phyloP scores from a whole-genome alignment of 2,888 invertebrate species.

The Sesamia inferens region DNA sequence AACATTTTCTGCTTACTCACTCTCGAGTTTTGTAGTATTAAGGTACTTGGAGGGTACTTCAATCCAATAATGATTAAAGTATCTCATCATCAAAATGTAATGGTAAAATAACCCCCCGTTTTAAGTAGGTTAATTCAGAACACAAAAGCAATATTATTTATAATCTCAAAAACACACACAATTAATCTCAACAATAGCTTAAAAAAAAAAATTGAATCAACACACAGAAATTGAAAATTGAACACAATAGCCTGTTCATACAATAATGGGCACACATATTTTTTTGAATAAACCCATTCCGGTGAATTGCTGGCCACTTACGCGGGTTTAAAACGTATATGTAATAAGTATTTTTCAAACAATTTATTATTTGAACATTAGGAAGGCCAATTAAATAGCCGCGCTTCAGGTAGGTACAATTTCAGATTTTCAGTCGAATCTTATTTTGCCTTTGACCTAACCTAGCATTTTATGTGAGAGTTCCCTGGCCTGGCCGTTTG shows the following conservation, averaged over 20 bases:
- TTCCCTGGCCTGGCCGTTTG: no score
- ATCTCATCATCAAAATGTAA: neutral
- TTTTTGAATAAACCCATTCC: constrained; percentile 31
- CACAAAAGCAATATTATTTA: constrained; percentile 21
- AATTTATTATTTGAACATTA: constrained; percentile 56
- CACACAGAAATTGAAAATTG: constrained; percentile 19
- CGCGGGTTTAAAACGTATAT: constrained; percentile 21
- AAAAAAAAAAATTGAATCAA: constrained; percentile 5
- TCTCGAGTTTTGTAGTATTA: no score
- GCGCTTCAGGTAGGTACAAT: constrained; percentile 18
- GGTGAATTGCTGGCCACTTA: constrained; percentile 46
- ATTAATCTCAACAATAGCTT: constrained; percentile 19
- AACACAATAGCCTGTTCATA: constrained; percentile 33
- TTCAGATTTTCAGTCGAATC: constrained; percentile 17
- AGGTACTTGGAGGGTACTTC: neutral
- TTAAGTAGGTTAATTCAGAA: neutral
- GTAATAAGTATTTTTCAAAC: constrained; percentile 15
- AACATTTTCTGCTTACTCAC: neutral
- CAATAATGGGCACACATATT: constrained; percentile 35
- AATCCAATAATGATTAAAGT: no score
- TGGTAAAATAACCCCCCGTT: neutral
- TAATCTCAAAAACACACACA: constrained; percentile 7
- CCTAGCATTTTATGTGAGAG: no score
- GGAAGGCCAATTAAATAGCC: constrained; percentile 27
- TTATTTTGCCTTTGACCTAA: constrained; percentile 14